Evolutionary conservation across 2,888 invertebrate genomes (phyloP), one percentile per base, ranked within the genome.

Genomic region (Drosophila anomalata): DNA sequence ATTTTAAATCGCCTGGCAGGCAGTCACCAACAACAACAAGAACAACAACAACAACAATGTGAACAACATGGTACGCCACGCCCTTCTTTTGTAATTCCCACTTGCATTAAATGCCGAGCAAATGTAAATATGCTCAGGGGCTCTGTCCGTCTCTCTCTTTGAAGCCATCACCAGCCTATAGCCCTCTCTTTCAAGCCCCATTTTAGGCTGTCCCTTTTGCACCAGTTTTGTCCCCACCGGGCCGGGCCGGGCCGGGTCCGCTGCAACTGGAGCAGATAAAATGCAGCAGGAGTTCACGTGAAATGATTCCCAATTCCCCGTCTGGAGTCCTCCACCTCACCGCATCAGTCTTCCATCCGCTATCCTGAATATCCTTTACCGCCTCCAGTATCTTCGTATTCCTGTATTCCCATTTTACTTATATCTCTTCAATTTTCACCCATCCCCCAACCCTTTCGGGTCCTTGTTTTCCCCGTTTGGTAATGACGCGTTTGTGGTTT

Each of bases 201-300:
- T 11, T 20, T 9, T 20, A 44, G 44, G 20, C 22, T 44, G 14
- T 59, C 44, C 11, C 33, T 50, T 20, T 48, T 6, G 11, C 29
- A 9, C 48, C 52, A 31, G 59, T 26, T 39, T 24, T 24, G 3
- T 2, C 29, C 46, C 47, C 62, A 41, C 2, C 54, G 57, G 61
- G 69, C 14, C 14, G 57, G 61, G 69, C 14, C 14, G 14, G 14
- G 14, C 9, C 14, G 55, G 62, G 55, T 46, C 72, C 62, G 69
- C 48, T 84, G 84, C 87, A 84, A 84, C 74, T 86, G 87, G 84
- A 81, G 87, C 87, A 86, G 76, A 86, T 75, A 77, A 86, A 83
- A 79, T 81, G 78, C 77, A 78, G 65, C 56, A 46, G 63, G 53
- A 80, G 73, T 78, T 78, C 69, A 77, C 67, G 39, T 80, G 79